Evolutionary conservation across 1,140 invertebrate genomes (phyloP).

Genomic region (Drosophila nebulosa): DNA sequence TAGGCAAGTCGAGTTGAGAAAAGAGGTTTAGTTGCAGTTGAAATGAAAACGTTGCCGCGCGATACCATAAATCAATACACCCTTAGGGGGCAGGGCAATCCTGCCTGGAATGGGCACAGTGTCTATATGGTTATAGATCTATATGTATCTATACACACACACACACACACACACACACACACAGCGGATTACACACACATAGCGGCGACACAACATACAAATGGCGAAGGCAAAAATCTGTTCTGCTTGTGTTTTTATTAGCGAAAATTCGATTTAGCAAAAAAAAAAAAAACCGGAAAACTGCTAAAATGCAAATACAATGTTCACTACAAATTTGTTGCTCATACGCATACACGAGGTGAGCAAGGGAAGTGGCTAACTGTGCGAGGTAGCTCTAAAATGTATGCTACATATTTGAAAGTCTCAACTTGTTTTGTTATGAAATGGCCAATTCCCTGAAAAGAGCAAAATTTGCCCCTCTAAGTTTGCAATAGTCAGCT

Average conservation of each 20-base stretch:
- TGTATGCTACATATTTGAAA: too few relatives aligned
- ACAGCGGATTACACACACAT: slow-evolving; percentile 40
- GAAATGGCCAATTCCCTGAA: background rate
- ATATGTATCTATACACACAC: background rate
- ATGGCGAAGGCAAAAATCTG: slow-evolving; percentile 1
- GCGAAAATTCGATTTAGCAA: slow-evolving; percentile 30
- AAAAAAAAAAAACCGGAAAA: background rate
- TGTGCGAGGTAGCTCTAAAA: too few relatives aligned
- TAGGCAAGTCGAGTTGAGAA: too few relatives aligned
- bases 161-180: background rate
- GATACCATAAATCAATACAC: slow-evolving; percentile 69
- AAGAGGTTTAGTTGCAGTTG: slow-evolving; percentile 46
- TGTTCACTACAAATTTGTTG: slow-evolving; percentile 18
- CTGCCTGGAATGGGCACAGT: too few relatives aligned
- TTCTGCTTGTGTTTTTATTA: background rate
- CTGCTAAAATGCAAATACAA: background rate
- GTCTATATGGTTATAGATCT: background rate
- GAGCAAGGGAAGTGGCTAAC: too few relatives aligned
- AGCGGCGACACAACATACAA: background rate
- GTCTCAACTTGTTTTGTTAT: too few relatives aligned
- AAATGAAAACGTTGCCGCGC: slow-evolving; percentile 57
- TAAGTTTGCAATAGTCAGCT: background rate
- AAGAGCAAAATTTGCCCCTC: too few relatives aligned
- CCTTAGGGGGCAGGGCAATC: background rate
- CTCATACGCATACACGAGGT: slow-evolving; percentile 14